Base-by-base conservation (phyloP, 2,888 invertebrate genomes). In the Chrysomela aeneicollis region DNA sequence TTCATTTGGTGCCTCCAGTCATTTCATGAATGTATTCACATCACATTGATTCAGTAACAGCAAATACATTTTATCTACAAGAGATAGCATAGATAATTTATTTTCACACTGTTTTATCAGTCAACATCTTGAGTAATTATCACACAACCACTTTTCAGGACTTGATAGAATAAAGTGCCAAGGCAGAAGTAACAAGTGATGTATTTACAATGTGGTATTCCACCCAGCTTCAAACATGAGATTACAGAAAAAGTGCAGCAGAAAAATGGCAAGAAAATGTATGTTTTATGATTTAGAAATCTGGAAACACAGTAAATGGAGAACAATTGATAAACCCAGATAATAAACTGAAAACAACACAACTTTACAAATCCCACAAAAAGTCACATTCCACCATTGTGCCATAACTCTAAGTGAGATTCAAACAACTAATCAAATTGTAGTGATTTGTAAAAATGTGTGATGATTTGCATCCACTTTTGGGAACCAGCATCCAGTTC, bases 291-390 rank as follows among this genome's bases (percentile, higher is more conserved):
- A 80, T 70, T 86, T 87, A 83, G 89, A 89, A 85, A 88, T 90
- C 86, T 90, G 90, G 90, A 91, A 91, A 84, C 91, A 91, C 86
- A 89, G 88, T 86, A 91, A 91, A 88, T 91, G 91, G 91, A 89
- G 91, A 85, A 86, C 86, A 81, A 85, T 86, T 84, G 85, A 86
- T 84, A 73, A 74, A 70, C 63, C 71, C 62, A 77, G 77, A 76
- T 77, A 78, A 79, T 80, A 77, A 77, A 77, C 51, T 59, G 59
- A 59, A 74, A 64, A 53, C 42, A 42, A 42, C 6, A 2, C 42
- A 6, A 35, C 26, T 35, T 6, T 15, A 61, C 37, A 17, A 10
- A 21, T 19, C 37, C 18, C 8, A 59, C 52, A 59, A 60, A 64
- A 66, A 72, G 69, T 71, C 64, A 68, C 69, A 71, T 67, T 69